Percentiles rank a stretch among this genome's conserved stretches.
These are phyloP conservation scores for Alaudala cheleensis DNA, from an alignment of 2,113 vertebrate genomes.

Conservation along the genomic window DNA sequence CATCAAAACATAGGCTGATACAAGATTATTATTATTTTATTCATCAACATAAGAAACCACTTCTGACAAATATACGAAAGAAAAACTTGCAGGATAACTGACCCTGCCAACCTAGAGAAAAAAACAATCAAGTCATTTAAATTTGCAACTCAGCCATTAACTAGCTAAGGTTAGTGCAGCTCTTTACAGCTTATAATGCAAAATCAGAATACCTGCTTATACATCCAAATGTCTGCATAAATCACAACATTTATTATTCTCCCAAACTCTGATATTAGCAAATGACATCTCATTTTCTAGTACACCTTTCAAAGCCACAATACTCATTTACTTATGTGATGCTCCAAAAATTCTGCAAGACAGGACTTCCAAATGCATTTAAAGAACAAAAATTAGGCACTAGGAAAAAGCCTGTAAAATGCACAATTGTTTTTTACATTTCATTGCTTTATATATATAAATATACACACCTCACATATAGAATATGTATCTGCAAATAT, in stretches of 20 bases:
- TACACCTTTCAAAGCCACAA: neutral
- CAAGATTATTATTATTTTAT: neutral
- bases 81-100: neutral
- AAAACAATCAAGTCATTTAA: neutral
- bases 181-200: rapidly evolving
- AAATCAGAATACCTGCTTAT: neutral
- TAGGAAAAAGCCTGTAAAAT: neutral
- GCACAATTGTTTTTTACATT: neutral
- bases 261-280: neutral
- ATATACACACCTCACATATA: neutral
- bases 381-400: neutral
- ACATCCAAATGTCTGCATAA: neutral
- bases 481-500: neutral
- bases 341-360: neutral
- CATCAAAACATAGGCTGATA: neutral
- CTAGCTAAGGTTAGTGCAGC: neutral
- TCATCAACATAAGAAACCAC: neutral
- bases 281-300: neutral
- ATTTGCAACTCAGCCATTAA: neutral
- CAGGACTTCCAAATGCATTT: neutral
- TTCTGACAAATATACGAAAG: neutral
- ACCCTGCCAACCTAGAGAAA: neutral
- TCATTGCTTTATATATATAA: neutral
- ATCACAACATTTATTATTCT: neutral
- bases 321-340: neutral